phyloP scores from a whole-genome alignment of 1,140 invertebrate species.

The Epicauta chinensis region DNA sequence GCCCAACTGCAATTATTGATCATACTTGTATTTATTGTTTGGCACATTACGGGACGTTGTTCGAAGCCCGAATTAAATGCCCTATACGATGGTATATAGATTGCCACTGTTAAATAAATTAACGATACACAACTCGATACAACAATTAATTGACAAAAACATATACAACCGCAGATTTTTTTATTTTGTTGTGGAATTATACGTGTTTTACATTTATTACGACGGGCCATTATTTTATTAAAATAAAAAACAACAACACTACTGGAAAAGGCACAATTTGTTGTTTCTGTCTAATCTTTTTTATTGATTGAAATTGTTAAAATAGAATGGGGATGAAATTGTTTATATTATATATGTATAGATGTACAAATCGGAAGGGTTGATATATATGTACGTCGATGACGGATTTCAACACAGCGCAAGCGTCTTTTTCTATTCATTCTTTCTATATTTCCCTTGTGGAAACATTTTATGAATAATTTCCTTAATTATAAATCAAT shows the following conservation, averaged over 20 bases:
- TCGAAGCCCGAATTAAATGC: conserved; percentile 77
- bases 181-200: conserved; percentile 79
- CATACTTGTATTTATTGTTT: conserved; percentile 71
- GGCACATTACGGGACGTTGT: conserved; percentile 80
- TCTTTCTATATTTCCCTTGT: no score
- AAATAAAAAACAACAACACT: no score
- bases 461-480: no score
- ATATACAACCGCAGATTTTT: conserved; percentile 83
- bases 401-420: conserved; percentile 6
- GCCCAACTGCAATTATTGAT: conserved; percentile 79
- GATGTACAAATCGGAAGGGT: no score
- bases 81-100: conserved; percentile 77
- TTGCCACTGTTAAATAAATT: conserved; percentile 81
- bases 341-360: no score
- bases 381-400: neutral
- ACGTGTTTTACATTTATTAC: conserved; percentile 38
- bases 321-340: no score
- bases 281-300: no score
- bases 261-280: neutral
- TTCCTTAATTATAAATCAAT: no score
- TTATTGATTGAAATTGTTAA: no score
- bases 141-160: conserved; percentile 83
- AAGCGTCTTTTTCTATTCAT: conserved; percentile 8
- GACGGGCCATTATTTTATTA: conserved; percentile 32
- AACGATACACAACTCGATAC: conserved; percentile 80